Evolutionary conservation across 2,797 vertebrate species (phyloP), one percentile per base, ranked within the genome.

Genomic region (Sylvia borin): DNA sequence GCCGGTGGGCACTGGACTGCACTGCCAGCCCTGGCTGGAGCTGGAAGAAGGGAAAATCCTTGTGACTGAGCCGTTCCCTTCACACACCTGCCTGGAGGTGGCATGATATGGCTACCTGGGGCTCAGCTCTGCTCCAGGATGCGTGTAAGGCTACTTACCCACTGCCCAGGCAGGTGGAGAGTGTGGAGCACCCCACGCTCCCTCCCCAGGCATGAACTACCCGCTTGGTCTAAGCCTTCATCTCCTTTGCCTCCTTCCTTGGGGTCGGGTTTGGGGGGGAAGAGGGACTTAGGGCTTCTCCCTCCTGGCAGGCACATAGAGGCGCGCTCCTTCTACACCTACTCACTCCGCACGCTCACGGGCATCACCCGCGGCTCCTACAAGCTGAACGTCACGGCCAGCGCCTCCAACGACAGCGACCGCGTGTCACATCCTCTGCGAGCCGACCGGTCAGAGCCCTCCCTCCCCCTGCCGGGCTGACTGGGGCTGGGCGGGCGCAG

Each of bases 241-340:
- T 61, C 34, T 64, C 34, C 10, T 60, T 67, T 64, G 16, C 42
- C 31, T 47, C 32, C 21, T 84, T 84, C 13, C 17, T 24, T 5
- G 47, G n/a, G 27, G 17, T 17, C 4, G 1, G 18, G 29, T 61
- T 26, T 26, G 48, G 54, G 75, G 36, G 32, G 50, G 26, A 54
- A 32, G 55, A 74, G 18, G 22, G 20, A 58, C 32, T 62, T 14
- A 93, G 1, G 1, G 26, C 38, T 79, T 62, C 48, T 93, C 34
- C 80, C 64, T 57, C 77, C 85, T 42, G 38, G 27, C 97, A 99
- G 99, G 77, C 96, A 98, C 47, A 21, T 62, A 11, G 98, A 99
- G 90, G 98, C 98, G 1, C 98, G 99, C 66, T 42, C 96, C 54
- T 98, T 98, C 96, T 99, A 99, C 94, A 98, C 98, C 7, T 96